Evolutionary conservation across 1,140 invertebrate species (phyloP).

Genomic region (Tetramorium alpestre): DNA sequence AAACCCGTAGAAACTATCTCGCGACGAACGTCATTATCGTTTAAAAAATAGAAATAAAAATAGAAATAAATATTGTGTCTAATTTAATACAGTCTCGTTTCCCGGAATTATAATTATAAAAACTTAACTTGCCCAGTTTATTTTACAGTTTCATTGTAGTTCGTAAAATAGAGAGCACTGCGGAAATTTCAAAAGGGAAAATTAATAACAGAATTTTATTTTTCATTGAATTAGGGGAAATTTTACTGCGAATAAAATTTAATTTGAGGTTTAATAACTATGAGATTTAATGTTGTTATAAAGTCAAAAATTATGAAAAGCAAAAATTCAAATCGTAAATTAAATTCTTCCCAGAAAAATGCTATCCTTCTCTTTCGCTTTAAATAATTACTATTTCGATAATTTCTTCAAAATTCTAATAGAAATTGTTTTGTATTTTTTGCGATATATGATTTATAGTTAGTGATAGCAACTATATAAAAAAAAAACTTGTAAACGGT

Average conservation of each 20-base stretch:
- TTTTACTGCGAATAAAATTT: neutral
- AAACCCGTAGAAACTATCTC: neutral
- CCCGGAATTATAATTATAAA: neutral
- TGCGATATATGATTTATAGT: neutral
- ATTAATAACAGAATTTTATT: slow-evolving; percentile 24
- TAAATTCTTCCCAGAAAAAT: neutral
- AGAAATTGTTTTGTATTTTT: neutral
- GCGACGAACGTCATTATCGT: neutral
- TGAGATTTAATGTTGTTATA: neutral
- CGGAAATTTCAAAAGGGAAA: neutral
- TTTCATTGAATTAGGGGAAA: slow-evolving; percentile 1
- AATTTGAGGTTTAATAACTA: slow-evolving; percentile 24
- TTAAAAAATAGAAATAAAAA: neutral
- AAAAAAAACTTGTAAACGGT: neutral
- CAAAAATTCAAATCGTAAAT: neutral
- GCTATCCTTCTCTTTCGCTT: neutral
- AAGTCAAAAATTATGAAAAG: neutral
- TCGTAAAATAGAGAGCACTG: neutral
- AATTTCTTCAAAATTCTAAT: neutral
- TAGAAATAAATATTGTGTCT: neutral
- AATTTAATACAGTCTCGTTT: neutral
- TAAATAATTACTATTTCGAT: neutral
- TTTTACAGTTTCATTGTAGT: neutral
- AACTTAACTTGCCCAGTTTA: neutral
- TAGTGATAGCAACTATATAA: neutral